Percentiles rank a stretch among this genome's conserved stretches.
Evolutionary conservation across 2,797 vertebrate genomes (phyloP).

Genomic region (Pampus argenteus): DNA sequence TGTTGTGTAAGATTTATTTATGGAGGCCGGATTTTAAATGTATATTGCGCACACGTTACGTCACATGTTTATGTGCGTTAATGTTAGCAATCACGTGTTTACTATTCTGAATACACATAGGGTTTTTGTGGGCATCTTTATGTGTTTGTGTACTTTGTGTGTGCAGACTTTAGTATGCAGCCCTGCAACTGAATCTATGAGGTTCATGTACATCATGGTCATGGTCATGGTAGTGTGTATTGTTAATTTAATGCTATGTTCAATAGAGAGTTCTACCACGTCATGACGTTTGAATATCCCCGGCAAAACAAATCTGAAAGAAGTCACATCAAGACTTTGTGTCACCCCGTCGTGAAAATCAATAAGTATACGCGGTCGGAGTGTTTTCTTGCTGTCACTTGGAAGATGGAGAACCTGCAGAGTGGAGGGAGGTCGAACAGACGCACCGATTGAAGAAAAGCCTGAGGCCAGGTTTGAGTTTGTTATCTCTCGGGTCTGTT

Average conservation of each 20-base stretch:
- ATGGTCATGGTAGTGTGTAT: neutral
- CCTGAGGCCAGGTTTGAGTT: constrained; percentile 53
- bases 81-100: neutral
- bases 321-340: neutral
- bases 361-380: constrained; percentile 4
- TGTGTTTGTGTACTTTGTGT: no score
- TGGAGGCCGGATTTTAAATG: neutral
- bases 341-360: constrained; percentile 18
- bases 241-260: constrained; percentile 3
- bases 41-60: neutral
- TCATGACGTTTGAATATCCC: neutral
- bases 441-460: constrained; percentile 19
- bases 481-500: constrained; percentile 48
- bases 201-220: neutral
- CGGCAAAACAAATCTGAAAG: neutral
- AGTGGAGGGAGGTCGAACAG: constrained; percentile 13
- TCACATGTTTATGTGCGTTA: neutral
- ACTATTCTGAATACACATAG: neutral
- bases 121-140: no score
- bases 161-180: neutral
- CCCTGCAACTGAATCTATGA: constrained; percentile 1
- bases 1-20: constrained; percentile 3
- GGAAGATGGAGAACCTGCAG: constrained; percentile 31
- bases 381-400: constrained; percentile 41
- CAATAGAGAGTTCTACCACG: constrained; percentile 10